Evolutionary conservation across 2,797 vertebrate species (phyloP), one percentile per base, ranked within the genome.

Genomic region (Euthynnus affinis): DNA sequence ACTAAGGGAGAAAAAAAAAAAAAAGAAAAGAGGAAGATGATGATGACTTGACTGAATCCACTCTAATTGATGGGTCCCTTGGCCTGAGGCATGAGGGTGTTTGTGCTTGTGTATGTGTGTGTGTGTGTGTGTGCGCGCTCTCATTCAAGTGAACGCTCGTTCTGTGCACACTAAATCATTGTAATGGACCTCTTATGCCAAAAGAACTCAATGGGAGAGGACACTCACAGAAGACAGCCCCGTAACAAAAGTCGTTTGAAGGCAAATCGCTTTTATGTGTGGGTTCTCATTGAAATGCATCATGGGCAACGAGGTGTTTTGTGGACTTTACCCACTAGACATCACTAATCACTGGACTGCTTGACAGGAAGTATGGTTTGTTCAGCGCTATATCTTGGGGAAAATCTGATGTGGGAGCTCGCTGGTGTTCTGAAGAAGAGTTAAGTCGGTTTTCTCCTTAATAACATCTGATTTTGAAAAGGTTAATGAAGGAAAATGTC

Each of bases 61-160:
- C 82, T 89, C 75, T 92, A 93, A 93, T 84, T 89, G 90, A 94
- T 89, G 86, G 88, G 67, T 88, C 86, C 61, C 44, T 81, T 65
- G 69, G 79, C 91, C 87, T 70, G 62, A 77, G 76, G 91, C 79
- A 23, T 44, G 44, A 44, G 9, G 66, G 53, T 67, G 71, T 46
- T 25, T 67, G 29, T 76, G 42, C 49, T 23, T 53, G 23, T 29
- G 27, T 29, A 5, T 29, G 27, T 29, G 27, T 29, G 27, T 27
- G 27, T 27, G 27, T 27, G 27, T 64, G 72, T 71, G 76, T 49
- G 65, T 40, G 49, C 13, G 22, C 3, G 61, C 13, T 23, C n/a
- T 71, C 27, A 53, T 53, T 81, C 32, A 63, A 83, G 76, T 65
- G 76, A 63, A 56, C 44, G 17, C 51, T 70, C 12, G n/a, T 63